Evolutionary conservation across 2,113 vertebrate species (phyloP).

Genomic region (Dicerorhinus sumatrensis): DNA sequence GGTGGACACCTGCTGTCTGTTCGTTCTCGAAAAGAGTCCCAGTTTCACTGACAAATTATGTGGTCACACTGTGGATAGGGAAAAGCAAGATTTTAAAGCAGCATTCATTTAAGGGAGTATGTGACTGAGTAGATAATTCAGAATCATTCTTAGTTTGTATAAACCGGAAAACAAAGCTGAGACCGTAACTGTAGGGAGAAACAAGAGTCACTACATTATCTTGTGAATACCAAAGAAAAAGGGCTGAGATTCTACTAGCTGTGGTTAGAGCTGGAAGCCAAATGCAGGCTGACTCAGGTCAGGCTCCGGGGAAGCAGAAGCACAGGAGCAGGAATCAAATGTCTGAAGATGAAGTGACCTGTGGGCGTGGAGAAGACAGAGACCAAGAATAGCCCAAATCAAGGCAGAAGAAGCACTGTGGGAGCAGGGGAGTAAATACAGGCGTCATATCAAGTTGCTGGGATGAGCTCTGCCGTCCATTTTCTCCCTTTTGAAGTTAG

Average conservation of each 20-base stretch:
- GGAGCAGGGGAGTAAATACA: not conserved
- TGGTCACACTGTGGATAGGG: not conserved
- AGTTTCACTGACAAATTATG: not conserved
- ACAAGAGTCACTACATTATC: not conserved
- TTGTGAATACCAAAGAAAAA: not conserved
- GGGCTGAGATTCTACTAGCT: not conserved
- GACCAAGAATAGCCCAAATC: not conserved
- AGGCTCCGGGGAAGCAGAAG: not conserved
- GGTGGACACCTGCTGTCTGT: not conserved
- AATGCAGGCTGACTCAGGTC: not conserved
- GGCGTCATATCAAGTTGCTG: not conserved
- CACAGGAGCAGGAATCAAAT: not conserved
- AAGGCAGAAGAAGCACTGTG: not conserved
- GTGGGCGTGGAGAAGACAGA: not conserved
- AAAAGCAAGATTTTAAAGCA: not conserved
- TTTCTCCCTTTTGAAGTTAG: not conserved
- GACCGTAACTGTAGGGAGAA: not conserved
- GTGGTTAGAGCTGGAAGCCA: not conserved
- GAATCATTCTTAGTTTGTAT: not conserved
- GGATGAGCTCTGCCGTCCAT: not conserved
- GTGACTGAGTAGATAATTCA: not conserved
- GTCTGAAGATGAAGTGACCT: not conserved
- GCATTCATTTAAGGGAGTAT: not conserved
- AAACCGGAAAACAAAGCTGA: constrained; percentile 40
- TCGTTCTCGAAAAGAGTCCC: not conserved